These are phyloP conservation scores for Larimichthys polyactis DNA, from an alignment of 2,113 vertebrate species.

Conservation along the genomic window DNA sequence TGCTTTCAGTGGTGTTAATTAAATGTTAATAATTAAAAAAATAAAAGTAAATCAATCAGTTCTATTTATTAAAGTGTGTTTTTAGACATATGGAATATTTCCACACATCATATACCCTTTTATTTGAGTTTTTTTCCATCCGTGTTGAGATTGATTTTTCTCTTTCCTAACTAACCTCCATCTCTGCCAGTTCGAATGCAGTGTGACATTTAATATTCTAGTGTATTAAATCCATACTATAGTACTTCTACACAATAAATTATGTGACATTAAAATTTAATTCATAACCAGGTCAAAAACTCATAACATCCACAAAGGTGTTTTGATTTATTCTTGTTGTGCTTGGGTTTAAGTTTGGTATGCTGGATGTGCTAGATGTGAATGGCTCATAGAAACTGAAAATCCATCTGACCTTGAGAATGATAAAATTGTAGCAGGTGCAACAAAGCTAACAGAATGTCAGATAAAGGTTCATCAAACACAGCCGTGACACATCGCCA, in stretches of 20 bases:
- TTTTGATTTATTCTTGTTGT: background rate
- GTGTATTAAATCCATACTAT: background rate
- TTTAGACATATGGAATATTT: background rate
- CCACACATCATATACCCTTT: too few species aligned
- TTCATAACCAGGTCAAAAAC: background rate
- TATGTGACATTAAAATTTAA: background rate
- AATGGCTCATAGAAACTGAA: background rate
- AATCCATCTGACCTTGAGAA: background rate
- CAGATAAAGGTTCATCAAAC: background rate
- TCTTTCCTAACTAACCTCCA: slow-evolving; percentile 26
- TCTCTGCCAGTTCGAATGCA: slow-evolving; percentile 19
- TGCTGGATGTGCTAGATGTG: too few species aligned
- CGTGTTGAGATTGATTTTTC: slow-evolving; percentile 13
- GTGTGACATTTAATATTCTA: slow-evolving; percentile 6
- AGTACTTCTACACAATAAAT: background rate
- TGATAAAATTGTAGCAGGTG: background rate
- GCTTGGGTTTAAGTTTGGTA: background rate
- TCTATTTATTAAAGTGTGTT: background rate
- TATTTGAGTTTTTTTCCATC: too few species aligned
- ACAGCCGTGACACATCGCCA: background rate
- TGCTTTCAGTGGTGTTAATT: background rate
- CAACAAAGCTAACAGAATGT: background rate
- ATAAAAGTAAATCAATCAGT: background rate
- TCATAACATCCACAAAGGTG: background rate
- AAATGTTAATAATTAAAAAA: background rate